A percentile compares a stretch with the other conserved stretches of the same genome.
Evolutionary conservation across 2,888 invertebrate genomes (phyloP).

Genomic region (Mamestra brassicae): DNA sequence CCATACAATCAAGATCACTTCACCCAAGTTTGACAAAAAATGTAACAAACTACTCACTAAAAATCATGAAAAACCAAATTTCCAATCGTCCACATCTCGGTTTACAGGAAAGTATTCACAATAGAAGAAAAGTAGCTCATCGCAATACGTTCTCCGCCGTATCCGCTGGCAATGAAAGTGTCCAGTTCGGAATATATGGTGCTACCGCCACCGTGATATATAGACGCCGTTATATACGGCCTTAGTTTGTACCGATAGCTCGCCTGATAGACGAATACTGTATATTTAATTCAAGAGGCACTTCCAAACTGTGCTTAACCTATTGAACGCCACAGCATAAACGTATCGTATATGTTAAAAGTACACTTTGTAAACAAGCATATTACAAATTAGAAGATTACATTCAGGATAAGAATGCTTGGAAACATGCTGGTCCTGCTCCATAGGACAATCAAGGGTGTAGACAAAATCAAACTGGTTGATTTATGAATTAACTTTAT

Average conservation of each 20-base stretch:
- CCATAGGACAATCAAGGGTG: too few relatives aligned
- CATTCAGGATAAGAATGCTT: too few relatives aligned
- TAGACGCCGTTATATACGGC: conserved; percentile 25
- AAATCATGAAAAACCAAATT: conserved; percentile 22
- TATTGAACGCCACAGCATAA: too few relatives aligned
- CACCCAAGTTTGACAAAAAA: too few relatives aligned
- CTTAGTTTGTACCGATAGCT: conserved; percentile 29
- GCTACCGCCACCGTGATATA: conserved; percentile 34
- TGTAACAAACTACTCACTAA: too few relatives aligned
- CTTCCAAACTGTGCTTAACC: neutral
- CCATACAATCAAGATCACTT: too few relatives aligned
- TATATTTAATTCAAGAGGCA: neutral
- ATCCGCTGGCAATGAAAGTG: conserved; percentile 60
- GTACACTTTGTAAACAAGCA: too few relatives aligned
- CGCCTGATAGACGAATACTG: conserved; percentile 16
- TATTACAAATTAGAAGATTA: too few relatives aligned
- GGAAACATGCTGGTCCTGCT: too few relatives aligned
- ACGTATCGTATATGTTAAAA: too few relatives aligned
- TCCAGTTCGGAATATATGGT: conserved; percentile 53
- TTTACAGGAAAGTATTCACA: conserved; percentile 37
- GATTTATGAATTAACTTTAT: too few relatives aligned
- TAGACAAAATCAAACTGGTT: too few relatives aligned
- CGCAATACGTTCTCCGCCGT: conserved; percentile 51
- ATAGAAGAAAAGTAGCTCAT: conserved; percentile 53
- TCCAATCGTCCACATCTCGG: neutral